These are phyloP conservation scores for Xestia rhomboidea DNA, from an alignment of 2,888 invertebrate species.

Conservation along the genomic window DNA sequence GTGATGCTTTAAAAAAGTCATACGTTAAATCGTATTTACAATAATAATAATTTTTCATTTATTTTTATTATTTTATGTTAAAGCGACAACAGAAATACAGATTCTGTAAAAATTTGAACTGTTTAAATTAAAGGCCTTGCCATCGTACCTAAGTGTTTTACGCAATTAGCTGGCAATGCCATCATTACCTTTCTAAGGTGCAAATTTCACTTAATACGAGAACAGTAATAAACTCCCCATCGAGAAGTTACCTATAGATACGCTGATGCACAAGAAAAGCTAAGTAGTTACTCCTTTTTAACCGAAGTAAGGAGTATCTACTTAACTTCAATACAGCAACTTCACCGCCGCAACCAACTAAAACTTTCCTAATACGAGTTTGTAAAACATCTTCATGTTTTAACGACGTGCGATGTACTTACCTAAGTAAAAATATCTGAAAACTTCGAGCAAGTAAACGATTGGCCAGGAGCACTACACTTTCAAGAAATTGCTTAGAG, in stretches of 20 bases:
- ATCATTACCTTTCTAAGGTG: neutral
- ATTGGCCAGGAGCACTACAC: neutral
- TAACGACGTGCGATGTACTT: slow-evolving; percentile 1
- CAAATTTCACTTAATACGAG: neutral
- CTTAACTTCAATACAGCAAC: slow-evolving; percentile 15
- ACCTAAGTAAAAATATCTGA: neutral
- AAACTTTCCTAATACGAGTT: slow-evolving; percentile 34
- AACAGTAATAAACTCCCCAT: neutral
- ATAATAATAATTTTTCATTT: too few species aligned
- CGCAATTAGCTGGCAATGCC: neutral
- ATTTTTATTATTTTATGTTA: too few species aligned
- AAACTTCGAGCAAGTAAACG: neutral
- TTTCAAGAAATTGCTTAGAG: neutral
- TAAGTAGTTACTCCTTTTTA: slow-evolving; percentile 2
- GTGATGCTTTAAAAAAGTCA: too few species aligned
- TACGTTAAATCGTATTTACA: too few species aligned
- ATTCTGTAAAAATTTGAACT: neutral
- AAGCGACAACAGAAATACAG: too few species aligned
- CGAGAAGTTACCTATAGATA: neutral
- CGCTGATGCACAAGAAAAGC: neutral
- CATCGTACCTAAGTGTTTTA: neutral
- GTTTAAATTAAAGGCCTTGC: neutral
- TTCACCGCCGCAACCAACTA: slow-evolving; percentile 16
- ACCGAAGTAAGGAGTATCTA: neutral
- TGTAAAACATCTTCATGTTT: slow-evolving; percentile 31